Evolutionary conservation across 92 coral and sea anemone genomes (phyloP), one percentile per base, ranked within the genome.

Genomic region (Plumapathes pennacea): DNA sequence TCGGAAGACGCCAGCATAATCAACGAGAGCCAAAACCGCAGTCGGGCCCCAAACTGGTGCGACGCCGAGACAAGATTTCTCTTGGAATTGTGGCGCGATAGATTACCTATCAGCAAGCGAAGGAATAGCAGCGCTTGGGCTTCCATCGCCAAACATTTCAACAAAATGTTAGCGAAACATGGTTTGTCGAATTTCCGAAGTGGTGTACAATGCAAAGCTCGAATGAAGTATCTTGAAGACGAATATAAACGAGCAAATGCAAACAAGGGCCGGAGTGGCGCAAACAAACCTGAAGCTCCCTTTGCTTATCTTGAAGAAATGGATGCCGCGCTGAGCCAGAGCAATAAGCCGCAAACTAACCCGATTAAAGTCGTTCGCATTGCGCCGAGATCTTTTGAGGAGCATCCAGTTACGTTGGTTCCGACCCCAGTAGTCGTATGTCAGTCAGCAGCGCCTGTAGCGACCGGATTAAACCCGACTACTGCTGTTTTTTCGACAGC

Each of bases 191-290:
- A 46, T 50, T 72, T 27, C 86, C 51, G 70, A 38, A 80, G 70
- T 63, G 86, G 76, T 48, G 28, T 60, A 32, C 86, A 80, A 38
- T 72, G 86, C 41, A 80, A 64, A 30, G 60, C 41, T 10, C 57
- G 70, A 38, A 50, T 74, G 8, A 74, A 74, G 40, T 39, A 69
- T 25, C 78, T 82, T 24, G 78, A 67, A 50, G 74, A 68, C 38
- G 67, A 73, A 41, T 73, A 69, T 60, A 82, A 82, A 61, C 42
- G 54, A 52, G 72, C 59, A 26, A 81, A 57, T 49, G 63, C 51
- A 14, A 61, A 60, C 50, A 71, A 71, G 49, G 38, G 36, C 60
- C 61, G 68, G 51, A 59, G 78, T 40, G 51, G 61, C 9, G 80
- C 60, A 13, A 50, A 60, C 61, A 48, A 82, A 57, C 38, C 52